Evolutionary conservation across 2,113 vertebrate species (phyloP).

Genomic region (Dolichotis patagonum): DNA sequence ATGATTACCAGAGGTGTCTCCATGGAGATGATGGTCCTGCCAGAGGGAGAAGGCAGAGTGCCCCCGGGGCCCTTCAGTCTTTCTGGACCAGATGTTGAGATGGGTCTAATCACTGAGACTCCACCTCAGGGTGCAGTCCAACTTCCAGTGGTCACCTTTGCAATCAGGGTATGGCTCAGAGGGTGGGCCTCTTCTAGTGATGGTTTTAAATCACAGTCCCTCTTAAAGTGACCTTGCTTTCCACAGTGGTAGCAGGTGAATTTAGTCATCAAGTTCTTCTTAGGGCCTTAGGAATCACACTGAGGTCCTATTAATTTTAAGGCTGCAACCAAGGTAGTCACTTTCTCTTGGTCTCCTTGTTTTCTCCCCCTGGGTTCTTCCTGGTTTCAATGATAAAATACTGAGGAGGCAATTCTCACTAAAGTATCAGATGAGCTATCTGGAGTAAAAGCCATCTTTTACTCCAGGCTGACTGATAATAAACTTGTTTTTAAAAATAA

Average conservation of each 20-base stretch:
- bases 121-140: not conserved
- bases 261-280: not conserved
- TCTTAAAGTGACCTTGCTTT: not conserved
- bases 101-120: not conserved
- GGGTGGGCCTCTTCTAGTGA: not conserved
- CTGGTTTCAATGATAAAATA: not conserved
- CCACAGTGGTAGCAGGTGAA: not conserved
- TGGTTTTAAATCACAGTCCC: not conserved
- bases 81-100: not conserved
- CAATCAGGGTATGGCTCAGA: not conserved
- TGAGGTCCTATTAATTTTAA: too few relatives aligned
- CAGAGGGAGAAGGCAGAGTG: not conserved
- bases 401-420: not conserved
- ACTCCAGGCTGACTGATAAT: not conserved
- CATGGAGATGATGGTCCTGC: not conserved
- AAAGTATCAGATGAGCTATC: not conserved
- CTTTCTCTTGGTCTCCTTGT: not conserved
- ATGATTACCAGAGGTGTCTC: not conserved
- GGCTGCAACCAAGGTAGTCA: not conserved
- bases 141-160: not conserved
- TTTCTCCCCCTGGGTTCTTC: not conserved
- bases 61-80: not conserved
- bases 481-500: not conserved
- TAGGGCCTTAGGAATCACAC: not conserved
- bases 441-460: not conserved